Evolutionary conservation across 2,113 vertebrate genomes (phyloP).

Genomic region (Ardeotis arabs): DNA sequence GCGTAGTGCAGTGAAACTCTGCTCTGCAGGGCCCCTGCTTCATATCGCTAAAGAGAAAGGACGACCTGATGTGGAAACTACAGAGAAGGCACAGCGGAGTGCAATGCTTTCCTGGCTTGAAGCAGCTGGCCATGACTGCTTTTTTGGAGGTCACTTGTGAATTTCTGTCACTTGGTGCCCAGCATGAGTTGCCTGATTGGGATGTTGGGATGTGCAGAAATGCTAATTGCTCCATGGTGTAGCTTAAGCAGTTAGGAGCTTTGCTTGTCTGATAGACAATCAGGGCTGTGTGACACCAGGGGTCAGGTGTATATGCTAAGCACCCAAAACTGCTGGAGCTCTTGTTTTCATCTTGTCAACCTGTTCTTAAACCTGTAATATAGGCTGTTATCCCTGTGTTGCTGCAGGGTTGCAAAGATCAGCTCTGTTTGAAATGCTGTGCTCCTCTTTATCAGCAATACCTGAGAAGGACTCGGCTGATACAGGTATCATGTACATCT

Average conservation of each 20-base stretch:
- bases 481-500: neutral
- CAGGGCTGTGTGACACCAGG: neutral
- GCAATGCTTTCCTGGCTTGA: neutral
- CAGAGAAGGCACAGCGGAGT: neutral
- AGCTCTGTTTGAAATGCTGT: neutral
- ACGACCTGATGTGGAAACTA: neutral
- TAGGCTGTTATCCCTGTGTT: neutral
- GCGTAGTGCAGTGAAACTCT: fast-evolving
- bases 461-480: neutral
- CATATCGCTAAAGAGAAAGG: neutral
- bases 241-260: neutral
- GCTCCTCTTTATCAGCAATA: neutral
- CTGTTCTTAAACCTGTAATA: neutral
- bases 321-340: neutral
- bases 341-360: neutral
- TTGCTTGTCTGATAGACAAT: neutral
- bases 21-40: neutral
- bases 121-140: neutral
- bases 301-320: neutral
- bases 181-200: neutral
- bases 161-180: neutral
- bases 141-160: neutral
- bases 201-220: neutral
- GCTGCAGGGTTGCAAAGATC: neutral
- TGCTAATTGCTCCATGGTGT: neutral